Conservation (phyloP, 2,888 invertebrate species). For the Athripsodes cinereus region DNA sequence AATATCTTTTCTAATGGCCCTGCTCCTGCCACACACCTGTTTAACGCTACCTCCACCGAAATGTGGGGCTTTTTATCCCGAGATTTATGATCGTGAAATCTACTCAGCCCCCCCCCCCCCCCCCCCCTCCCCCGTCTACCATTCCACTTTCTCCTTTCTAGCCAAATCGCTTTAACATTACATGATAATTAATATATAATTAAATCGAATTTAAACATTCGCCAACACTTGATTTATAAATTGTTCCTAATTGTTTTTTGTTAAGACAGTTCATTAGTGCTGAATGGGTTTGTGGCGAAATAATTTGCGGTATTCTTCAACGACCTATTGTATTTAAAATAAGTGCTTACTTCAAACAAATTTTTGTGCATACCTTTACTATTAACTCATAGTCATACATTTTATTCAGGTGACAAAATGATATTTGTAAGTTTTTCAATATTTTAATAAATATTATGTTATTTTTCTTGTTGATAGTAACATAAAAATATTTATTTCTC, state of each 20-base stretch:
- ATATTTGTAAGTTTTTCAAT: too few species aligned
- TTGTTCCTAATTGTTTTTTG: neutral
- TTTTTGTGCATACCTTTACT: too few species aligned
- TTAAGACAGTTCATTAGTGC: neutral
- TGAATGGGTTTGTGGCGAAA: too few species aligned
- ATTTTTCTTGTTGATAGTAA: too few species aligned
- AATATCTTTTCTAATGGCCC: slow-evolving; percentile 3
- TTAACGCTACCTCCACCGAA: neutral
- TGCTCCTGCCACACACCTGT: neutral
- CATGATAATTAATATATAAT: neutral
- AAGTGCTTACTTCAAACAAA: too few species aligned
- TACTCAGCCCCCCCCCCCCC: neutral
- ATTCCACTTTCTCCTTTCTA: neutral
- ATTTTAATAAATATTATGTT: too few species aligned
- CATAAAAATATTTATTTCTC: too few species aligned
- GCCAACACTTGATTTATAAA: neutral
- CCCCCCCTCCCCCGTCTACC: neutral
- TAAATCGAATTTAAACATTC: slow-evolving; percentile 1
- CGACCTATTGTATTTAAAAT: too few species aligned
- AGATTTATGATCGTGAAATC: neutral
- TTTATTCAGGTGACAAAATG: too few species aligned
- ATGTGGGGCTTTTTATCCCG: slow-evolving; percentile 2
- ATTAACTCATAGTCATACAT: too few species aligned
- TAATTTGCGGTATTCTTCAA: too few species aligned
- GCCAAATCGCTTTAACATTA: neutral